Conservation (phyloP, 1,140 invertebrate species). For the Aphidius gifuensis region DNA sequence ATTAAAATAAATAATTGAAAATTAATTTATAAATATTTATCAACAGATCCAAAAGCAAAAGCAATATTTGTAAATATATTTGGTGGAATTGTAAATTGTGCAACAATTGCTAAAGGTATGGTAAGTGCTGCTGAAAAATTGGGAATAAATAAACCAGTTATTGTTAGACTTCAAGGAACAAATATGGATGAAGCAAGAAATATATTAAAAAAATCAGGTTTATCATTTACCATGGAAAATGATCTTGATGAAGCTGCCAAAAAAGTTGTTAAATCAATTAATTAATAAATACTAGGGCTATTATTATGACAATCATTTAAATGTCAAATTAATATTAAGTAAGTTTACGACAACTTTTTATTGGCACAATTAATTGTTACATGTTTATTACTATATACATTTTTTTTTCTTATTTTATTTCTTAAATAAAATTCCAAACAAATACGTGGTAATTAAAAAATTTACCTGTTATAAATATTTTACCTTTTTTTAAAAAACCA, state of each 20-base stretch:
- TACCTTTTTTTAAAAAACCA: no score
- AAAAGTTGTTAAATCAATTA: constrained; percentile 71
- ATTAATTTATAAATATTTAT: constrained; percentile 28
- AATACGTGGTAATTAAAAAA: constrained; percentile 1
- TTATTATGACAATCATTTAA: neutral
- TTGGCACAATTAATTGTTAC: no score
- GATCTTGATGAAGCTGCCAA: constrained; percentile 90
- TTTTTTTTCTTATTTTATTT: neutral
- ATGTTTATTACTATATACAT: neutral
- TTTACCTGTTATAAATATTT: no score
- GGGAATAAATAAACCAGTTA: constrained; percentile 79
- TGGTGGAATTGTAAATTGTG: constrained; percentile 98
- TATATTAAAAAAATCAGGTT: constrained; percentile 77
- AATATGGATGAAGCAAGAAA: constrained; percentile 68
- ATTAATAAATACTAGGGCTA: constrained; percentile 33
- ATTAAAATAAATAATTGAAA: constrained; percentile 10
- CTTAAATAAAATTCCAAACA: neutral
- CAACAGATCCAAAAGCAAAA: constrained; percentile 82
- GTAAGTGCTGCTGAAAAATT: constrained; percentile 82
- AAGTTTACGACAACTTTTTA: no score
- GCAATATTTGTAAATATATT: constrained; percentile 98
- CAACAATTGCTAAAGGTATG: constrained; percentile 93
- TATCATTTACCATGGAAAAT: constrained; percentile 77
- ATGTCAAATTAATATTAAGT: no score
- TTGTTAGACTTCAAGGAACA: constrained; percentile 84